Evolutionary conservation across 2,797 vertebrate species (phyloP).

Genomic region (Florisuga fusca): DNA sequence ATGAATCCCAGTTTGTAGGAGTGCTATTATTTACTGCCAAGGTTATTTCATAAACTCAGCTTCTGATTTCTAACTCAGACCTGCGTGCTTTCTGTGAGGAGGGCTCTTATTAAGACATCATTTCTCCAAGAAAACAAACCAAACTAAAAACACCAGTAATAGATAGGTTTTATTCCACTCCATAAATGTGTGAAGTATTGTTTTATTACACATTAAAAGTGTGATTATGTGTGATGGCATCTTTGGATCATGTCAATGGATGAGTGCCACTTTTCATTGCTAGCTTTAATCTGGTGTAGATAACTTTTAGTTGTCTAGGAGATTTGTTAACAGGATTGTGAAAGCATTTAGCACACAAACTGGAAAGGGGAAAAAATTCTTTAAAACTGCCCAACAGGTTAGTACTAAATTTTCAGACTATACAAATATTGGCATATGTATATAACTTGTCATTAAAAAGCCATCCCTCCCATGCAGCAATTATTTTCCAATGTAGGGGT

Average conservation of each 20-base stretch:
- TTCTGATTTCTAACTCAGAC: constrained; percentile 63
- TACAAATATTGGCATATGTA: neutral
- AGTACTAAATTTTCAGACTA: neutral
- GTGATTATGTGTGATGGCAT: constrained; percentile 4
- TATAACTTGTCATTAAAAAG: neutral
- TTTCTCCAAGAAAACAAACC: constrained; percentile 48
- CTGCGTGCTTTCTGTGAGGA: constrained; percentile 13
- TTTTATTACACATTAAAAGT: constrained; percentile 52
- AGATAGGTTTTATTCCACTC: neutral
- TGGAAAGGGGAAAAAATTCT: neutral
- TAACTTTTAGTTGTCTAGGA: constrained; percentile 14
- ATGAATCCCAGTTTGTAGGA: constrained; percentile 59
- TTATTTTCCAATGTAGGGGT: neutral
- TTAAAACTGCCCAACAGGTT: neutral
- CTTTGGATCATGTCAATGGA: constrained; percentile 21
- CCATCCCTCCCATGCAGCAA: neutral
- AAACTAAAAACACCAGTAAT: constrained; percentile 43
- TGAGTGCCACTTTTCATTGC: constrained; percentile 1
- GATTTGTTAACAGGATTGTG: neutral
- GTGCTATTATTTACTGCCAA: constrained; percentile 73
- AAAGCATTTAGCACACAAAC: neutral
- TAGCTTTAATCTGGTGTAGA: constrained; percentile 7
- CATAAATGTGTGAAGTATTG: constrained; percentile 12
- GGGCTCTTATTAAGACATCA: constrained; percentile 42
- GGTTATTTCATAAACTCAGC: constrained; percentile 71